Evolutionary conservation across 2,113 vertebrate species (phyloP).

Genomic region (Grantiella picta): DNA sequence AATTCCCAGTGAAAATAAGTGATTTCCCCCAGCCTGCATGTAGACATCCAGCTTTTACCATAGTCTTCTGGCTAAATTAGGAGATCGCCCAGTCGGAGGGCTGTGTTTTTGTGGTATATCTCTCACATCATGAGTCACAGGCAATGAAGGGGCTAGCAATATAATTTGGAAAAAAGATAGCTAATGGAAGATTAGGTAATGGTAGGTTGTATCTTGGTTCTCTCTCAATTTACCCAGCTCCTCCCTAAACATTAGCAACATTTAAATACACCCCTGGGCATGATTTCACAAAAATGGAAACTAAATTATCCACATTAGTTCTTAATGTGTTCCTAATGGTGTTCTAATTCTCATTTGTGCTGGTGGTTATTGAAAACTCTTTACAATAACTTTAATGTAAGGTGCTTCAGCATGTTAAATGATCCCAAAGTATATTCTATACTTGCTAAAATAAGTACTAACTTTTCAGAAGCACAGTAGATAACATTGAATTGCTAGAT

Average conservation of each 20-base stretch:
- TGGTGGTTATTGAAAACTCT: neutral
- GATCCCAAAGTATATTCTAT: neutral
- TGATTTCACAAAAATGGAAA: conserved; percentile 16
- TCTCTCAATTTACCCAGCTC: neutral
- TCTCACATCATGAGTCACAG: neutral
- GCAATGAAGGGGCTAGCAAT: neutral
- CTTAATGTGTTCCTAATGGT: neutral
- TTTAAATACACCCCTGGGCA: neutral
- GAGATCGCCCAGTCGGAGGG: neutral
- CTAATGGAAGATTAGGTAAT: conserved; percentile 2
- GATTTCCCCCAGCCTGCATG: neutral
- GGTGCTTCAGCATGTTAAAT: neutral
- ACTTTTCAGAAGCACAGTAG: neutral
- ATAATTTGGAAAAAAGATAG: neutral
- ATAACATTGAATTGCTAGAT: neutral
- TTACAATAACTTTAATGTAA: neutral
- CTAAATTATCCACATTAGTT: neutral
- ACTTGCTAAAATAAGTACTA: neutral
- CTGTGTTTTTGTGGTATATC: neutral
- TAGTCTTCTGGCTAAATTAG: neutral
- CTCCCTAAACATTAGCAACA: neutral
- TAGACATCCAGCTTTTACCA: neutral
- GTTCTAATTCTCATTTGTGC: neutral
- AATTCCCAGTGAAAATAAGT: neutral
- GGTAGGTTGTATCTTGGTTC: neutral